Evolutionary conservation across 2,888 invertebrate genomes (phyloP), one percentile per base, ranked within the genome.

Genomic region (Tetragonula carbonaria): DNA sequence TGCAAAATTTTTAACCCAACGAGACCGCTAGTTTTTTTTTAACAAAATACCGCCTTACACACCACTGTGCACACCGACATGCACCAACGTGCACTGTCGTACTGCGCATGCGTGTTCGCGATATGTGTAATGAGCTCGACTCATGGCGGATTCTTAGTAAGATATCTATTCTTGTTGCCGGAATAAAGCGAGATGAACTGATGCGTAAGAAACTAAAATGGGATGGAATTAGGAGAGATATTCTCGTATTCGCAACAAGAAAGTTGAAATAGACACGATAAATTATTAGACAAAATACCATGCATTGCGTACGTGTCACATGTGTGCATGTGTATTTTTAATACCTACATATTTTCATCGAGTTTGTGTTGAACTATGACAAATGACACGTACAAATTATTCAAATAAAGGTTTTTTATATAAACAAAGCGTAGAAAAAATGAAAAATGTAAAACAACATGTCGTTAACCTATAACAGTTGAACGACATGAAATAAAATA

Each of bases 21-120:
- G 88, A 90, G 82, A 88, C 85, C 87, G 78, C 85, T 80, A 82
- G 71, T 78, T 85, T 86, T 84, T 83, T 87, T 87, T 87, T 74
- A 86, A 82, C 84, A 82, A 85, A 84, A 80, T 85, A 87, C 89
- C 87, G 87, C 88, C 86, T 85, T 78, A 76, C 86, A 84, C 84
- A 86, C 86, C 80, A 75, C 84, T 75, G 82, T 84, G 88, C 82
- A 88, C 88, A 84, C 87, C 87, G 80, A 79, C 57, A 76, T 74
- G 87, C 88, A 84, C 80, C 85, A 78, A 71, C 80, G 85, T 87
- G 87, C 87, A 87, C 87, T 87, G 74, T 21, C 75, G 38, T 45
- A 65, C 65, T 65, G 76, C 88, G 88, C 88, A 81, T 88, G 84
- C 82, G 88, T 68, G 45, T 67, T 38, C 78, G 59, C 63, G 84